Percentiles rank a stretch among this genome's conserved stretches.
Evolutionary conservation across 2,888 invertebrate species (phyloP).

Genomic region (Drosophila anomelani): DNA sequence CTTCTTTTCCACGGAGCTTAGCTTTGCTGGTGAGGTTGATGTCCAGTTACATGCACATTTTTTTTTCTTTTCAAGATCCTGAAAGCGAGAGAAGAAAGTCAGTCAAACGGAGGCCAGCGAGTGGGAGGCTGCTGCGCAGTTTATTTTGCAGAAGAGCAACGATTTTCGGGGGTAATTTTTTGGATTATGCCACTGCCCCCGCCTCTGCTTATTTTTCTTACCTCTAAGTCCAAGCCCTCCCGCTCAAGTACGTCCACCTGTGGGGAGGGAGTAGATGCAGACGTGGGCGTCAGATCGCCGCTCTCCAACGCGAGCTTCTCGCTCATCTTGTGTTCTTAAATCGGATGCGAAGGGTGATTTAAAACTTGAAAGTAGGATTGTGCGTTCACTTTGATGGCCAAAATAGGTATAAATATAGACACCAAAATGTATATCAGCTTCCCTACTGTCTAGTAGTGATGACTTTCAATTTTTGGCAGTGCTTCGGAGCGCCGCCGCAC

Average conservation of each 20-base stretch:
- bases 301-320: slow-evolving; percentile 57
- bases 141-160: slow-evolving; percentile 20
- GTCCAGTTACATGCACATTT: slow-evolving; percentile 87
- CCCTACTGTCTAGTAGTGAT: slow-evolving; percentile 59
- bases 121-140: slow-evolving; percentile 35
- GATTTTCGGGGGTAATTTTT: slow-evolving; percentile 2
- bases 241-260: slow-evolving; percentile 27
- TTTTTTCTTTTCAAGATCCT: slow-evolving; percentile 79
- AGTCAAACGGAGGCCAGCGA: slow-evolving; percentile 20
- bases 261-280: slow-evolving; percentile 35
- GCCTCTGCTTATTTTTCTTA: slow-evolving; percentile 22
- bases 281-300: slow-evolving; percentile 23
- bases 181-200: not conserved
- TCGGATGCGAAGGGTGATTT: slow-evolving; percentile 10
- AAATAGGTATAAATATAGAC: slow-evolving; percentile 20
- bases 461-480: slow-evolving; percentile 58
- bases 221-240: slow-evolving; percentile 48
- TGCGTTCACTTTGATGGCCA: slow-evolving; percentile 21
- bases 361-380: slow-evolving; percentile 8
- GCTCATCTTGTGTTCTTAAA: slow-evolving; percentile 54
- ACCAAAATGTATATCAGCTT: slow-evolving; percentile 43
- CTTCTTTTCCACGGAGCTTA: slow-evolving; percentile 92
- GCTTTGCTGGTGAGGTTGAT: slow-evolving; percentile 91
- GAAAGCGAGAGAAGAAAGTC: slow-evolving; percentile 18
- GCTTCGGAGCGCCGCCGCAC: slow-evolving; percentile 21